Evolutionary conservation across 2,797 vertebrate species (phyloP), one percentile per base, ranked within the genome.

Genomic region (Lepilemur septentrionalis): DNA sequence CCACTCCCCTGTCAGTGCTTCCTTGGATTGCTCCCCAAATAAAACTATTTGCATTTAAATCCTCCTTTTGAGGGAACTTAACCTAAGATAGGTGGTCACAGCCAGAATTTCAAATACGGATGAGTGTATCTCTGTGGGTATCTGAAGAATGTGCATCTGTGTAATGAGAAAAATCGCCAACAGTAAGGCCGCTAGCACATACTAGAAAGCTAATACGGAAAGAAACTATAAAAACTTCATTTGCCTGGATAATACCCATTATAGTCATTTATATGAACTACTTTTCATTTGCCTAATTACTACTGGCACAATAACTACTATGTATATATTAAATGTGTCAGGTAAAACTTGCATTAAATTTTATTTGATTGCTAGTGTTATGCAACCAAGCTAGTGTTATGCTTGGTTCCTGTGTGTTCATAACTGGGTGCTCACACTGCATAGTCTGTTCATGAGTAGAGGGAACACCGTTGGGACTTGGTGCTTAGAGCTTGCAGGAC

Each of bases 261-360:
- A 91, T 1, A 65, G 57, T 20, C 92, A 83, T 59, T 79, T 50
- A 55, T 22, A 65, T 18, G 52, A 91, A 83, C 38, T 9, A 52
- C 92, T 86, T 91, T 93, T 85, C 55, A 93, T 90, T 43, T 94
- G 81, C 78, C 43, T 95, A 88, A 93, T 85, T 90, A 87, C 59
- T 15, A 14, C 80, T 15, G 82, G 89, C 75, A 86, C 32, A 52
- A 2, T 46, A 82, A 91, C 18, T 1, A 61, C 32, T 69, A 80
- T 0, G 2, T 46, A 55, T 32, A 38, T 41, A 70, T 41, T 84
- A 72, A 78, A 63, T 20, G 70, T 76, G 86, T 67, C 67, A 50
- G 41, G 86, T 76, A 96, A 95, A 96, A 57, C 83, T 14, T 43
- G 52, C 83, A 52, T 63, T 61, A 43, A 22, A 67, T 82, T 87